These are phyloP conservation scores for Oxystoma pomonae DNA, from an alignment of 2,888 invertebrate species.

Conservation along the genomic window DNA sequence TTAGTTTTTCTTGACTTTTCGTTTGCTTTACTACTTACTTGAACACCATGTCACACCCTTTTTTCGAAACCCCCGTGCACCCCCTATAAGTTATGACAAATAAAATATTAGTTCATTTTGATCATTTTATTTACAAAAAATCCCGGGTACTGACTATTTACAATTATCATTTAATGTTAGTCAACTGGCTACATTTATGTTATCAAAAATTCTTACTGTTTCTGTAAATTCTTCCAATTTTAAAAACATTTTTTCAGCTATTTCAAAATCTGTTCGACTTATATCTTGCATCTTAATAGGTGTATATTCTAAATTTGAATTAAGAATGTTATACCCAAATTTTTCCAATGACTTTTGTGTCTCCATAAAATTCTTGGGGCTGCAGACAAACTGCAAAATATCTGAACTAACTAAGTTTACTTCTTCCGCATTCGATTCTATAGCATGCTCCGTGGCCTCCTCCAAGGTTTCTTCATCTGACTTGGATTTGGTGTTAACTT, in stretches of 20 bases:
- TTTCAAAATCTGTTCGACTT: slow-evolving; percentile 49
- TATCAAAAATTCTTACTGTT: slow-evolving; percentile 56
- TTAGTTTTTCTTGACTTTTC: too few species aligned
- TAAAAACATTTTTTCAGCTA: slow-evolving; percentile 48
- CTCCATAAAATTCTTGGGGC: slow-evolving; percentile 46
- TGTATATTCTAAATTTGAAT: slow-evolving; percentile 50
- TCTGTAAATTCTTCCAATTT: slow-evolving; percentile 56
- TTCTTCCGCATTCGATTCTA: slow-evolving; percentile 65
- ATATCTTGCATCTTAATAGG: slow-evolving; percentile 49
- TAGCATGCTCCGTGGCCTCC: slow-evolving; percentile 61
- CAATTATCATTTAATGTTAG: too few species aligned
- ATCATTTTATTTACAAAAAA: too few species aligned
- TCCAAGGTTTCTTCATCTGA: slow-evolving; percentile 50
- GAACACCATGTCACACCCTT: too few species aligned
- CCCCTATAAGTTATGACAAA: too few species aligned
- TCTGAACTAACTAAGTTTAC: slow-evolving; percentile 51
- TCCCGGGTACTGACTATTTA: too few species aligned
- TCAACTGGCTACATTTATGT: slow-evolving; percentile 48
- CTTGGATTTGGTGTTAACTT: slow-evolving; percentile 26
- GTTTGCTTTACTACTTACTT: too few species aligned
- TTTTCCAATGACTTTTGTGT: slow-evolving; percentile 51
- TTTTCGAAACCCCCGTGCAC: too few species aligned
- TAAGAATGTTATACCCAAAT: slow-evolving; percentile 48
- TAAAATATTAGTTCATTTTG: too few species aligned
- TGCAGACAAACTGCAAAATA: slow-evolving; percentile 56